These are phyloP conservation scores for Manacus vitellinus DNA, from an alignment of 2,113 vertebrate species.

Conservation along the genomic window DNA sequence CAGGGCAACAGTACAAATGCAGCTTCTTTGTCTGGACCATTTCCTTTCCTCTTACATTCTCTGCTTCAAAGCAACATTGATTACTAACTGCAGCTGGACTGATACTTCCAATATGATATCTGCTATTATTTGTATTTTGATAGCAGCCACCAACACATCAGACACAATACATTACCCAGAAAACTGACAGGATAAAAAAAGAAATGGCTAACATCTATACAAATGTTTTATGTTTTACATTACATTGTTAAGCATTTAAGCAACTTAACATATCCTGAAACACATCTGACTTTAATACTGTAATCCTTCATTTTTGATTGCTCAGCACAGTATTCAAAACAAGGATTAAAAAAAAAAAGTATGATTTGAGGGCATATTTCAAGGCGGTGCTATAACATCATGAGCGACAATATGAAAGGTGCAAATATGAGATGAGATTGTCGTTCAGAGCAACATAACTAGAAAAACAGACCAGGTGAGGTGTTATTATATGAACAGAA, in stretches of 20 bases:
- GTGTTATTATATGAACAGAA: not conserved
- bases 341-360: not conserved
- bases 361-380: not conserved
- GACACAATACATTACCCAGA: not conserved
- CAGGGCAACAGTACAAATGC: not conserved
- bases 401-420: not conserved
- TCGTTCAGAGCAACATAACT: not conserved
- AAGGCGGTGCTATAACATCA: not conserved
- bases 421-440: not conserved
- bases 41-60: not conserved
- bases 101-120: not conserved
- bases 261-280: not conserved
- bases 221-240: not conserved
- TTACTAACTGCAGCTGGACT: not conserved
- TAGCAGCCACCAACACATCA: not conserved
- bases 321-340: not conserved
- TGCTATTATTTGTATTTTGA: not conserved
- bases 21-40: not conserved
- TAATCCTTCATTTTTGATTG: not conserved
- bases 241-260: not conserved
- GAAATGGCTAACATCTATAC: not conserved
- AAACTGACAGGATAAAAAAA: not conserved
- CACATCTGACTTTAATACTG: not conserved
- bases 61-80: not conserved
- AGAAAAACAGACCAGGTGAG: not conserved